A percentile compares a stretch with the other conserved stretches of the same genome.
Evolutionary conservation across 2,797 vertebrate genomes (phyloP).

Genomic region (Falco biarmicus): DNA sequence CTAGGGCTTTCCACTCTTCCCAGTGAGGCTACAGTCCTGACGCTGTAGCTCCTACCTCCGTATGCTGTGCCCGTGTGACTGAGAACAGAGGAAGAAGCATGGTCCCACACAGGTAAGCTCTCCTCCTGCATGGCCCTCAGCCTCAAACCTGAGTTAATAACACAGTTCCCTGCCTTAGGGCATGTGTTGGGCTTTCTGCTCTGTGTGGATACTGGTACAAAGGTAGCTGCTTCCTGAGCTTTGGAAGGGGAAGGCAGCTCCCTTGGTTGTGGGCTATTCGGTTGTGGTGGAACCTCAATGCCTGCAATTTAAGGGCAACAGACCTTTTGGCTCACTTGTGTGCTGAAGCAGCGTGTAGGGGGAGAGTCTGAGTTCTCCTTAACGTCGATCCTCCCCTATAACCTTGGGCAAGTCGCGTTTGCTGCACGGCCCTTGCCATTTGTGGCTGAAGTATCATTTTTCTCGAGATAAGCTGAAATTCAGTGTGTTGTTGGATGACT

Average conservation of each 20-base stretch:
- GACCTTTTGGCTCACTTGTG: background rate
- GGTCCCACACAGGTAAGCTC: background rate
- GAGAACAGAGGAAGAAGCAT: background rate
- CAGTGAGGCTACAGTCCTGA: background rate
- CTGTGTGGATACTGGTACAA: background rate
- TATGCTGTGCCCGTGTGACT: background rate
- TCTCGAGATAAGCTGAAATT: conserved; percentile 70
- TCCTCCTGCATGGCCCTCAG: background rate
- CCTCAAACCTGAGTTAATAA: background rate
- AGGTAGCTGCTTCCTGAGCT: background rate
- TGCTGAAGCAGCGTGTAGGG: background rate
- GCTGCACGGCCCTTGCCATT: conserved; percentile 1
- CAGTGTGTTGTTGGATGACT: conserved; percentile 56
- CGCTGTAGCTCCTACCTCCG: background rate
- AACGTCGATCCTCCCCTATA: background rate
- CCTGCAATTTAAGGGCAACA: background rate
- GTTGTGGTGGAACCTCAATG: background rate
- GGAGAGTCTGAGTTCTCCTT: background rate
- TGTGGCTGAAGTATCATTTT: conserved; percentile 66
- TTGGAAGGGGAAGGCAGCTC: background rate
- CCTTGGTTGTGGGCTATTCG: background rate
- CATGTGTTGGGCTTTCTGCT: background rate
- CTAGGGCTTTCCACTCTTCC: background rate
- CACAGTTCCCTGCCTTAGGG: background rate
- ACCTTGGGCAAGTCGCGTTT: background rate